Evolutionary conservation across 2,113 vertebrate genomes (phyloP), one percentile per base, ranked within the genome.

Genomic region (Odobenus rosmarus): DNA sequence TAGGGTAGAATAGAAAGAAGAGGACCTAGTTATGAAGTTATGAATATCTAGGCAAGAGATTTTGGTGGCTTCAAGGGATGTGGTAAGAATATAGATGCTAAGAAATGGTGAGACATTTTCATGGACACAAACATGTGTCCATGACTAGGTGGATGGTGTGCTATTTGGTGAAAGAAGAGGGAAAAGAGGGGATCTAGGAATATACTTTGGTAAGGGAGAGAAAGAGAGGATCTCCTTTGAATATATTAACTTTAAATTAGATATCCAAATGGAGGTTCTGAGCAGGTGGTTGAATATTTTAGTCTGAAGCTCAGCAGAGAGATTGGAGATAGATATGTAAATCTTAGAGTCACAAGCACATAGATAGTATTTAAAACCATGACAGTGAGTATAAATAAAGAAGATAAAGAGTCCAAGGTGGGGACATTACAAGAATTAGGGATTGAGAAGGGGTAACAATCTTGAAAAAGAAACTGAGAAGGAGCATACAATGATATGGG

Each of bases 271-370:
- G 88, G 92, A 97, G 59, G 77, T 93, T 59, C 42, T 90, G 89
- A 97, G 72, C 93, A 98, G 85, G 95, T 96, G 94, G 94, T 67
- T 93, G 83, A 71, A 90, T 97, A 96, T 97, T 97, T 98, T 96
- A 93, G 87, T 96, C 83, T 72, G 79, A 53, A 90, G n/a, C 67
- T 64, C 71, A 82, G 76, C 93, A 74, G 26, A 94, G 61, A 94
- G 95, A 95, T 88, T 94, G 76, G 36, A 92, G 62, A 83, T 94
- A 18, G 86, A 92, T 96, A 96, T 96, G 84, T 92, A 96, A 96
- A 96, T 95, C 36, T 28, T 92, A 24, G 55, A 96, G 80, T 83
- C 76, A 84, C 46, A 87, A 92, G 74, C 62, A 84, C 53, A 74
- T 90, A 88, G 64, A 86, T 72, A 86, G 49, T 95, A 93, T 94